These are phyloP conservation scores for Ephialtes manifestator DNA, from an alignment of 2,888 invertebrate genomes.

Conservation along the genomic window DNA sequence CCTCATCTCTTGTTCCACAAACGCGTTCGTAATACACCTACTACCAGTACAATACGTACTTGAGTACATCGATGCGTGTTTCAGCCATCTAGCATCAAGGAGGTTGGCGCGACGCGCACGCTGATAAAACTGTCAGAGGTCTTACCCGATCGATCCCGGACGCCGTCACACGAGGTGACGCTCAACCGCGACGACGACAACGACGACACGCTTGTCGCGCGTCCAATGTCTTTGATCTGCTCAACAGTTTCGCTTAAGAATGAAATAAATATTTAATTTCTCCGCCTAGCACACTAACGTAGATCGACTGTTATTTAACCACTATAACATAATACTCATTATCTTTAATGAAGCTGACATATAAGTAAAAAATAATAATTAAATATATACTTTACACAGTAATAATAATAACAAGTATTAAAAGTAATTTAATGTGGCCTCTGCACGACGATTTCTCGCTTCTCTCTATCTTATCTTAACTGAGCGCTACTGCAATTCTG, in stretches of 20 bases:
- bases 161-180: constrained; percentile 46
- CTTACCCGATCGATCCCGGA: constrained; percentile 68
- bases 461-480: too few species aligned
- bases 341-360: too few species aligned
- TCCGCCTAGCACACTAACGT: background rate
- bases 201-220: constrained; percentile 40
- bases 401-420: too few species aligned
- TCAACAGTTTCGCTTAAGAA: background rate
- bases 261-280: background rate
- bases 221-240: constrained; percentile 36
- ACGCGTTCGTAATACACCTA: constrained; percentile 1
- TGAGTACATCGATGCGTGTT: constrained; percentile 36
- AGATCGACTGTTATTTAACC: background rate
- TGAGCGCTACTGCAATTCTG: too few species aligned
- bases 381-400: too few species aligned
- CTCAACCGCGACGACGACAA: constrained; percentile 12
- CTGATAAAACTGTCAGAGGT: constrained; percentile 73
- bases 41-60: constrained; percentile 14
- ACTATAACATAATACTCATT: too few species aligned
- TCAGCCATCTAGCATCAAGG: constrained; percentile 46
- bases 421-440: too few species aligned
- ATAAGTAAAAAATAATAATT: too few species aligned
- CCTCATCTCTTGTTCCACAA: background rate
- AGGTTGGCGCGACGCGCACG: constrained; percentile 48
- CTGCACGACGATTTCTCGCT: too few species aligned